phyloP scores from a whole-genome alignment of 2,888 invertebrate genomes.

The Hemicrepidius hirtus region DNA sequence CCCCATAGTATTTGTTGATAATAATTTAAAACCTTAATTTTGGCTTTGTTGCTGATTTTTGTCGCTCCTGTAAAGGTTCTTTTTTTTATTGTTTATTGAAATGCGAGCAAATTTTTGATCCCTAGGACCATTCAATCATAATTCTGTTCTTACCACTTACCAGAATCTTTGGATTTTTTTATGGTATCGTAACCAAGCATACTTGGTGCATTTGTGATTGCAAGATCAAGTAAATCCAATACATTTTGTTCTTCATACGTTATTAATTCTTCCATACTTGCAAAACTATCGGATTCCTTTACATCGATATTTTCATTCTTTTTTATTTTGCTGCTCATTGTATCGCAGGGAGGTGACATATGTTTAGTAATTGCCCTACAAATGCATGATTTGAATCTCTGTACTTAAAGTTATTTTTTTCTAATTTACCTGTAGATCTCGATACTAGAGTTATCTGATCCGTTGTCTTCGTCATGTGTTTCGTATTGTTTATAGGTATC shows the following conservation, averaged over 20 bases:
- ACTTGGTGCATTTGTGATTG: constrained; percentile 76
- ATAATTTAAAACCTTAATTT: constrained; percentile 79
- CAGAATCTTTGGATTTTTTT: constrained; percentile 74
- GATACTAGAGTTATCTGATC: constrained; percentile 76
- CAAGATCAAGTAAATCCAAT: constrained; percentile 76
- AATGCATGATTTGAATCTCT: constrained; percentile 48
- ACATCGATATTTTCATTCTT: constrained; percentile 70
- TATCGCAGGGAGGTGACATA: constrained; percentile 77
- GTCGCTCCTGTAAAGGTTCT: constrained; percentile 75
- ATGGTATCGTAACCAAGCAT: constrained; percentile 79
- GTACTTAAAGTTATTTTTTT: neutral
- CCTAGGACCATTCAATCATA: neutral
- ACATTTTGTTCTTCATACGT: constrained; percentile 82
- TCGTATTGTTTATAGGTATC: constrained; percentile 79
- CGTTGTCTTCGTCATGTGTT: constrained; percentile 73
- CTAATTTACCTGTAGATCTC: constrained; percentile 81
- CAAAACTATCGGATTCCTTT: constrained; percentile 67
- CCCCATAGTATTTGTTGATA: constrained; percentile 87
- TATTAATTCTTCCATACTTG: constrained; percentile 79
- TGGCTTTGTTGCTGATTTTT: constrained; percentile 77
- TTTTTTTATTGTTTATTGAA: too few relatives aligned
- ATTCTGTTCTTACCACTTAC: constrained; percentile 1
- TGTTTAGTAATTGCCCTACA: constrained; percentile 82
- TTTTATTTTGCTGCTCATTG: constrained; percentile 72
- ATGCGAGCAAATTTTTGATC: too few relatives aligned